Percentiles rank a stretch among this genome's conserved stretches.
Evolutionary conservation across 2,888 invertebrate species (phyloP).

Genomic region (Nasonovia ribisnigri): DNA sequence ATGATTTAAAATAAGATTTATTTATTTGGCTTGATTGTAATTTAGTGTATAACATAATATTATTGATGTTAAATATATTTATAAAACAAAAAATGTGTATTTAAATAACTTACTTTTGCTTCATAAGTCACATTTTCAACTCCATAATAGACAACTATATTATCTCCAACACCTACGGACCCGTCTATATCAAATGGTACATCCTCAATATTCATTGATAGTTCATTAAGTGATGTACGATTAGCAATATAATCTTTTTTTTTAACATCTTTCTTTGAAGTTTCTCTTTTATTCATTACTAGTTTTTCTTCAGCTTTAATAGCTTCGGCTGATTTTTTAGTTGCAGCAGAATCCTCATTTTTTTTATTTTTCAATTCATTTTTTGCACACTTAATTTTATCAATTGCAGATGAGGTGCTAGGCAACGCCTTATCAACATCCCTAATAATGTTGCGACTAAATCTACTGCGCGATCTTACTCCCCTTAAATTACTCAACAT

Average conservation of each 20-base stretch:
- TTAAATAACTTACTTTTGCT: slow-evolving; percentile 77
- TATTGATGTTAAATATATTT: neutral
- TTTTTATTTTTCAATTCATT: slow-evolving; percentile 22
- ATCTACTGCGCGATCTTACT: slow-evolving; percentile 80
- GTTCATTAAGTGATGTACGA: neutral
- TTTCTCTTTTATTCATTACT: neutral
- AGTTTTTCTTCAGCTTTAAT: slow-evolving; percentile 16
- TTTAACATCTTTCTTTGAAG: slow-evolving; percentile 21
- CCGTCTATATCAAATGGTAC: neutral
- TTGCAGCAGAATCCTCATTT: neutral
- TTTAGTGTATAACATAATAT: neutral
- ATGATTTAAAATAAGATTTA: neutral
- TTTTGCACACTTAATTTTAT: neutral
- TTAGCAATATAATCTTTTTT: neutral
- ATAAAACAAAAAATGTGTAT: neutral
- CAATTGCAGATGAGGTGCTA: slow-evolving; percentile 42
- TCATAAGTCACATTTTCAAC: slow-evolving; percentile 89
- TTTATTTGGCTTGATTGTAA: neutral
- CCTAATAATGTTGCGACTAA: slow-evolving; percentile 84
- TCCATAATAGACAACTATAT: slow-evolving; percentile 90
- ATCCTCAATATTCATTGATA: neutral
- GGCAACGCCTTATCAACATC: slow-evolving; percentile 79
- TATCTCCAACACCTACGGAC: slow-evolving; percentile 83
- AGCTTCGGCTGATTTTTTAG: neutral
- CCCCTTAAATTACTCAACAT: slow-evolving; percentile 88